Evolutionary conservation across 2,113 vertebrate species (phyloP).

Genomic region (Meles meles): DNA sequence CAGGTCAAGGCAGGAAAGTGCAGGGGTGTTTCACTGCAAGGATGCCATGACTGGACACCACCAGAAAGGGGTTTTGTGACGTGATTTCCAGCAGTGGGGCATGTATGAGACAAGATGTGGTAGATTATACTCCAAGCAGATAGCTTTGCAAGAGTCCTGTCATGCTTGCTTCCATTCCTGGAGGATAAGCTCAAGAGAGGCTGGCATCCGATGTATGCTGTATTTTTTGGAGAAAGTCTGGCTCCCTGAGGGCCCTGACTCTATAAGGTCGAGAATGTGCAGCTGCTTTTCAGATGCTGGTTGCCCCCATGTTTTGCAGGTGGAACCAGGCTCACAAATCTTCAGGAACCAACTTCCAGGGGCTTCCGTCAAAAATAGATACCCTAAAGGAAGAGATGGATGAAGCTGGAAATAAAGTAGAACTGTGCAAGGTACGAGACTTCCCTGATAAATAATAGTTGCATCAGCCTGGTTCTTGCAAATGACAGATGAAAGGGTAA

Average conservation of each 20-base stretch:
- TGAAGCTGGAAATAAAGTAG: slow-evolving; percentile 98
- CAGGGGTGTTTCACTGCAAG: background rate
- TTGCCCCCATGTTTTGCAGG: slow-evolving; percentile 75
- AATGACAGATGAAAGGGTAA: background rate
- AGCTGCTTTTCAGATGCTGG: background rate
- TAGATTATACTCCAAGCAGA: rapidly evolving
- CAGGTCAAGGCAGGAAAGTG: background rate
- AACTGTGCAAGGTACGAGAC: slow-evolving; percentile 94
- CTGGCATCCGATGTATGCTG: background rate
- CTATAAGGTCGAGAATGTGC: rapidly evolving
- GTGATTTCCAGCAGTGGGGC: background rate
- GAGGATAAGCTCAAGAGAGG: background rate
- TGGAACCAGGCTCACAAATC: slow-evolving; percentile 99
- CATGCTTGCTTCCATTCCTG: background rate
- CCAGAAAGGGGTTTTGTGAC: background rate
- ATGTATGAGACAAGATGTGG: background rate
- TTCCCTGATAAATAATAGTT: background rate
- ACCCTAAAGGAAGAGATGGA: slow-evolving; percentile 98
- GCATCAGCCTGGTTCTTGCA: background rate
- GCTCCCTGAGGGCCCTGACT: background rate
- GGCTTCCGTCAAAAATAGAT: slow-evolving; percentile 97
- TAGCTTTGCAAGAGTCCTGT: rapidly evolving
- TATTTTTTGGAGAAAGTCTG: background rate
- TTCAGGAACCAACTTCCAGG: slow-evolving; percentile 96
- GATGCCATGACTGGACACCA: background rate